Evolutionary conservation across 2,888 invertebrate genomes (phyloP).

Genomic region (Protula sp.): DNA sequence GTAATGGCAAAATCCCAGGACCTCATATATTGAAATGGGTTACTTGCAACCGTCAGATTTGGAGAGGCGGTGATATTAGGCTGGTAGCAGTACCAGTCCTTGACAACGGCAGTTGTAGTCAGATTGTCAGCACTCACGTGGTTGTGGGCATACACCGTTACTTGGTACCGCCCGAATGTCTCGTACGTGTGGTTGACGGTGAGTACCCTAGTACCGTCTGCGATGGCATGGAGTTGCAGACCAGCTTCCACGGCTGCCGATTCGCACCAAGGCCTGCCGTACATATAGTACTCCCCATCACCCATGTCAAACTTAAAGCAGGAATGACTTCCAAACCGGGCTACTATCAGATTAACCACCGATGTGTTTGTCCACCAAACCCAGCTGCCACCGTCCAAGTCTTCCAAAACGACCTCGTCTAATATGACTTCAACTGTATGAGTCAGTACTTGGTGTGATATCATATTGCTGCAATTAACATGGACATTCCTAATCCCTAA

Average conservation of each 20-base stretch:
- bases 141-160: background rate
- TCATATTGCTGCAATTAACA: background rate
- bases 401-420: background rate
- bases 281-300: background rate
- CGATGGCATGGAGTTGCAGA: background rate
- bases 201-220: background rate
- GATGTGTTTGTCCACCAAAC: background rate
- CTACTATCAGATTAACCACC: background rate
- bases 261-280: background rate
- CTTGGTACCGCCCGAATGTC: background rate
- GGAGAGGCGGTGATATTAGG: background rate
- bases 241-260: background rate
- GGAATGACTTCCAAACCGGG: background rate
- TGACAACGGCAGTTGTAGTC: background rate
- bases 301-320: background rate
- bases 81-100: background rate
- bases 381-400: background rate
- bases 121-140: background rate
- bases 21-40: background rate
- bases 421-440: background rate
- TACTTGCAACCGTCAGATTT: background rate
- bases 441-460: background rate
- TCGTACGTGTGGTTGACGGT: background rate
- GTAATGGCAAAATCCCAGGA: background rate
- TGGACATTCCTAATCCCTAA: background rate